These are phyloP conservation scores for Junco hyemalis DNA, from an alignment of 2,113 vertebrate genomes.

Conservation along the genomic window DNA sequence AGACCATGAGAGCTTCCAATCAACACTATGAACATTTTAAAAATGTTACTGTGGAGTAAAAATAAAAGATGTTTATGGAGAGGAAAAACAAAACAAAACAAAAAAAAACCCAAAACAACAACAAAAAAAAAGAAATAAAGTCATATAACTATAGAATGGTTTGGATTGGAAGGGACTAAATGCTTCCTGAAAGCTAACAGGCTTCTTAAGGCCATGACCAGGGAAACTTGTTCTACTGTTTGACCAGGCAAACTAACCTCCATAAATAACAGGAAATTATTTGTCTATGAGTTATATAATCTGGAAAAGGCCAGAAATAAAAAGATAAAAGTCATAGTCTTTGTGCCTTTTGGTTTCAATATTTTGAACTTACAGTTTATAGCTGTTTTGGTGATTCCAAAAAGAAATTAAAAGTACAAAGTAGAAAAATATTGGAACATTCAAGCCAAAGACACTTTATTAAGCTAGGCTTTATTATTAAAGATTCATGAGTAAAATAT, in stretches of 20 bases:
- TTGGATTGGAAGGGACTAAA: not conserved
- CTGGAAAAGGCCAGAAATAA: not conserved
- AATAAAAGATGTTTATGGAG: not conserved
- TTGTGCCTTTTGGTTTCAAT: not conserved
- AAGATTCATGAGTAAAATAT: not conserved
- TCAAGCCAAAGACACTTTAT: not conserved
- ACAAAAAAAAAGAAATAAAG: not conserved
- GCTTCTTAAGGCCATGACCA: not conserved
- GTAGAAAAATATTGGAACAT: not conserved
- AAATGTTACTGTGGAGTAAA: not conserved
- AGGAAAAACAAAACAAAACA: not conserved
- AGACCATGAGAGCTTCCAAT: not conserved
- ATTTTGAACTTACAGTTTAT: not conserved
- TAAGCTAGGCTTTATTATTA: not conserved
- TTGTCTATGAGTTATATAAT: not conserved
- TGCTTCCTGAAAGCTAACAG: not conserved
- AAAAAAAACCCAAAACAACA: not conserved
- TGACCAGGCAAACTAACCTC: not conserved
- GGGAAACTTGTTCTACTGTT: not conserved
- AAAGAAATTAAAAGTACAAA: not conserved
- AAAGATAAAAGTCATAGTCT: not conserved
- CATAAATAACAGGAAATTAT: not conserved
- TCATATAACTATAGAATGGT: not conserved
- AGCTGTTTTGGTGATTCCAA: not conserved
- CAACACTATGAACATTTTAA: rapidly evolving